Conservation (phyloP, 2,113 vertebrate species). For the Notechis scutatus region DNA sequence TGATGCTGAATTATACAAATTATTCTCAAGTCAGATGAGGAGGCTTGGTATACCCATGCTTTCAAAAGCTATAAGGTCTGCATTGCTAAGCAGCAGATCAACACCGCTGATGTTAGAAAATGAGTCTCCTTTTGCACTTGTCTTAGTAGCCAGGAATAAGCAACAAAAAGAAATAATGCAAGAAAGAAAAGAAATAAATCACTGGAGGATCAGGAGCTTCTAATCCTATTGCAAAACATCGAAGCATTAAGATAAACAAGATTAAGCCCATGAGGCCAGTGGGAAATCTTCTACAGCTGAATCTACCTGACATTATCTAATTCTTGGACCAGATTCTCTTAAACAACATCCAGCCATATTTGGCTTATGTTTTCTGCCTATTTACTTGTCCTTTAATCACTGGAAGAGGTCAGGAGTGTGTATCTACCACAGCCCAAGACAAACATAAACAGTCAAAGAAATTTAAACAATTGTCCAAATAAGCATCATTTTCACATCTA, state of each 20-base stretch:
- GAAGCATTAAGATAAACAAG: slow-evolving; percentile 40
- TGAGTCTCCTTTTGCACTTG: slow-evolving; percentile 31
- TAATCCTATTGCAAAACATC: slow-evolving; percentile 16
- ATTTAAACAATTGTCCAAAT: neutral
- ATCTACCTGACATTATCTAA: slow-evolving; percentile 14
- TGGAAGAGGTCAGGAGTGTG: neutral
- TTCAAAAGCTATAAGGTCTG: neutral
- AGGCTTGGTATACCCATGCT: neutral
- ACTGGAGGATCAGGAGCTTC: slow-evolving; percentile 14
- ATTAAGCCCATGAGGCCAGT: slow-evolving; percentile 29
- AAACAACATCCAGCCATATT: neutral
- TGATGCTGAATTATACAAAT: neutral
- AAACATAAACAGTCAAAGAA: neutral
- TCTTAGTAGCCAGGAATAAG: slow-evolving; percentile 41
- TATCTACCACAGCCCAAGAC: neutral
- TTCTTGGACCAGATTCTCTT: neutral
- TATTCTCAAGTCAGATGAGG: neutral
- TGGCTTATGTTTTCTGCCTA: slow-evolving; percentile 4
- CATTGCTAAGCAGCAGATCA: slow-evolving; percentile 40
- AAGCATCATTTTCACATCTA: neutral
- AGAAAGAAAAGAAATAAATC: neutral
- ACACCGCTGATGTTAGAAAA: slow-evolving; percentile 49
- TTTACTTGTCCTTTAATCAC: neutral
- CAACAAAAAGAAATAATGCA: neutral
- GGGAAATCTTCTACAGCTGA: neutral